Evolutionary conservation across 1,140 invertebrate genomes (phyloP).

Genomic region (Paracyclopina nana): DNA sequence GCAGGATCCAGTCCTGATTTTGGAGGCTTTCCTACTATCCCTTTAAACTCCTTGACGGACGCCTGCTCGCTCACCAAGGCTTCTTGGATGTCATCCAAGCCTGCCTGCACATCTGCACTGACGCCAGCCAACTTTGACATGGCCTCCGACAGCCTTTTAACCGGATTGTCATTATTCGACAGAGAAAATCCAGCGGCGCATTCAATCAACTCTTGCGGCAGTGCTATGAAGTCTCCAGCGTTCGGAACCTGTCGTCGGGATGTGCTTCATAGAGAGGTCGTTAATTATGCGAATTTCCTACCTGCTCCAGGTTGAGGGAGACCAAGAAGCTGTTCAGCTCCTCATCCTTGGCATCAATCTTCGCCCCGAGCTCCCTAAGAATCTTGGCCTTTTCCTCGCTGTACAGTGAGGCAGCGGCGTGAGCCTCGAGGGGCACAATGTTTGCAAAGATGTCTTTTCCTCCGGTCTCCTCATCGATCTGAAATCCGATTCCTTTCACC

Average conservation of each 20-base stretch:
- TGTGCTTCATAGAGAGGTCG: too few relatives aligned
- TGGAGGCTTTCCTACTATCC: slow-evolving; percentile 54
- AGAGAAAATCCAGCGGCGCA: slow-evolving; percentile 71
- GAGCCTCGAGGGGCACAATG: slow-evolving; percentile 82
- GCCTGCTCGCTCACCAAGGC: slow-evolving; percentile 38
- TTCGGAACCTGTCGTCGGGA: slow-evolving; percentile 38
- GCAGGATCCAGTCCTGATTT: slow-evolving; percentile 52
- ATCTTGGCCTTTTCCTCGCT: slow-evolving; percentile 88
- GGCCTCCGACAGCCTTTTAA: slow-evolving; percentile 18
- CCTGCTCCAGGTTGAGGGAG: slow-evolving; percentile 61
- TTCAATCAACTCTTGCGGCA: slow-evolving; percentile 67
- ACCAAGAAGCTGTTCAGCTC: slow-evolving; percentile 61
- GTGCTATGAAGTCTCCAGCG: slow-evolving; percentile 22
- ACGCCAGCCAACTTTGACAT: slow-evolving; percentile 20
- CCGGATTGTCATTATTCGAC: slow-evolving; percentile 22
- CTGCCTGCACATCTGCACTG: slow-evolving; percentile 20
- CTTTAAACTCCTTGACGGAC: slow-evolving; percentile 56
- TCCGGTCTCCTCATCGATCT: slow-evolving; percentile 70
- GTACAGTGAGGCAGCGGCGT: slow-evolving; percentile 67
- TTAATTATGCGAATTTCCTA: too few relatives aligned
- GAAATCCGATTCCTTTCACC: slow-evolving; percentile 79
- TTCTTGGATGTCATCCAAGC: slow-evolving; percentile 17
- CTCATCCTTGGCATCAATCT: slow-evolving; percentile 65
- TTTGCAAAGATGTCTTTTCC: slow-evolving; percentile 77
- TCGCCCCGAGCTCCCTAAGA: slow-evolving; percentile 45